phyloP scores from a whole-genome alignment of 2,797 vertebrate genomes.

The Monodelphis domestica region DNA sequence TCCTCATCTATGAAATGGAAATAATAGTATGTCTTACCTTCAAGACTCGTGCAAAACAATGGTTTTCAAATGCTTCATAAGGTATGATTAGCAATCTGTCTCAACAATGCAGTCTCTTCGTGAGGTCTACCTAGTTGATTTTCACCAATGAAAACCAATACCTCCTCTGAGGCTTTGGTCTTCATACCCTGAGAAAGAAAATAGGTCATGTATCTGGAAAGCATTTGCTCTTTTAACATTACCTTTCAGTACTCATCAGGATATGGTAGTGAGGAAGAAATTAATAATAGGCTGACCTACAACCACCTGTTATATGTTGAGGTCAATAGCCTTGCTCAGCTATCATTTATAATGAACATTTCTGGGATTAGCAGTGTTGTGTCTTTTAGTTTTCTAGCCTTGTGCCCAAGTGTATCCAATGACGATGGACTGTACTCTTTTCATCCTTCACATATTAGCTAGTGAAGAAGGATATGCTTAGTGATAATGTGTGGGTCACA shows the following conservation, averaged over 20 bases:
- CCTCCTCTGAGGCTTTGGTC: background rate
- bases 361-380: background rate
- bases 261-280: background rate
- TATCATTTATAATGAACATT: background rate
- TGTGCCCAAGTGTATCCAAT: background rate
- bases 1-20: background rate
- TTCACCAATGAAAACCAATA: background rate
- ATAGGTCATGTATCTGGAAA: background rate
- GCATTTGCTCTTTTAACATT: background rate
- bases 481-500: background rate
- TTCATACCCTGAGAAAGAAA: background rate
- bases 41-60: background rate
- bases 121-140: constrained; percentile 1
- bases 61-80: background rate
- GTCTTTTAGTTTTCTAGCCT: background rate
- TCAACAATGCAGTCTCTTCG: background rate
- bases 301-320: background rate
- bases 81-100: background rate
- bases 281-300: background rate
- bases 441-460: too few relatives aligned
- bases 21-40: background rate
- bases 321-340: background rate
- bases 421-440: too few relatives aligned
- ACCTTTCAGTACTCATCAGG: background rate
- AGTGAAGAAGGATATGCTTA: background rate